A percentile compares a stretch with the other conserved stretches of the same genome.
These are phyloP conservation scores for Lophotis ruficrista DNA, from an alignment of 2,113 vertebrate genomes.

Conservation along the genomic window DNA sequence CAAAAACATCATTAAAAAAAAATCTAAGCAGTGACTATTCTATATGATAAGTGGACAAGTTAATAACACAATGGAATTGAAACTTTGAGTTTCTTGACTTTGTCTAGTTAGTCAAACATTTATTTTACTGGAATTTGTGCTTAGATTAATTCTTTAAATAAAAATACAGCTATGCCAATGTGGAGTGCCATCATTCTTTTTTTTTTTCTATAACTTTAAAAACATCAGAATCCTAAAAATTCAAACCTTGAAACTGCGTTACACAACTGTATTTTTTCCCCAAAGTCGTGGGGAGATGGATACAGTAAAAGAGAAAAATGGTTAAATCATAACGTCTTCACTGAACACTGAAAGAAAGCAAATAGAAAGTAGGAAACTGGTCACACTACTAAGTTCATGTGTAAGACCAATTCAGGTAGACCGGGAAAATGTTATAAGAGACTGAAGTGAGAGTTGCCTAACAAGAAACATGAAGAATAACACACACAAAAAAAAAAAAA, in stretches of 20 bases:
- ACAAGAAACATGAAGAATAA: neutral
- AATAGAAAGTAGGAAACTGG: neutral
- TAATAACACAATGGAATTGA: neutral
- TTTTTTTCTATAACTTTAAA: neutral
- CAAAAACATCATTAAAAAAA: neutral
- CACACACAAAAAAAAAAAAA: neutral
- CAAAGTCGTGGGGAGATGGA: neutral
- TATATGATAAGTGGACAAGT: neutral
- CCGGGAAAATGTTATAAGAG: neutral
- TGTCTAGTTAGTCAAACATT: neutral
- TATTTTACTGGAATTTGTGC: neutral
- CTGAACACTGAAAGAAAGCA: neutral
- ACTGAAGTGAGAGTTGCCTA: neutral
- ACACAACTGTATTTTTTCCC: neutral
- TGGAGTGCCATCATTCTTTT: fast-evolving
- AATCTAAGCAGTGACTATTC: neutral
- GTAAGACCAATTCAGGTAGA: neutral
- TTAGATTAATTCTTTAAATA: neutral
- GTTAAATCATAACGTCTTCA: neutral
- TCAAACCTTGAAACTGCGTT: neutral
- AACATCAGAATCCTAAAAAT: neutral
- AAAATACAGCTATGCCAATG: neutral
- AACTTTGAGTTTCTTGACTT: neutral
- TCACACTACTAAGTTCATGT: neutral
- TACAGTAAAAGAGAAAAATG: neutral